Evolutionary conservation across 2,888 invertebrate species (phyloP).

Genomic region (Drosophila fungiperda): DNA sequence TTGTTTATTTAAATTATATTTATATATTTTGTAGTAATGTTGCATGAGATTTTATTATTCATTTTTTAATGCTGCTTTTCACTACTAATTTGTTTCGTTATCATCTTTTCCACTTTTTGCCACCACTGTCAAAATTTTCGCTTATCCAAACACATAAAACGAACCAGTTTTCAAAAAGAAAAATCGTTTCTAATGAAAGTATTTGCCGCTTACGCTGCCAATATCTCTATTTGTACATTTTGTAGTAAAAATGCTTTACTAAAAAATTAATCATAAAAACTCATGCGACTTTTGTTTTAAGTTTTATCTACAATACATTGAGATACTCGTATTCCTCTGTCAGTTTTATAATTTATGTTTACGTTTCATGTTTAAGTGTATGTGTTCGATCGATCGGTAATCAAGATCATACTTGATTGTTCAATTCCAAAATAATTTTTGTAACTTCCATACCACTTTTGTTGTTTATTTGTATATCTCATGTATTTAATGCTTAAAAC

Average conservation of each 20-base stretch:
- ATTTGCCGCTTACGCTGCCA: conserved; percentile 65
- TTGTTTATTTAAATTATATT: conserved; percentile 54
- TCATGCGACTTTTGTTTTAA: conserved; percentile 84
- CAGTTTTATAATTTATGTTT: conserved; percentile 62
- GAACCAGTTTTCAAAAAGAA: conserved; percentile 31
- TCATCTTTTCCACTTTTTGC: conserved; percentile 47
- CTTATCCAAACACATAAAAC: conserved; percentile 37
- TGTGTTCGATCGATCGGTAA: conserved; percentile 44
- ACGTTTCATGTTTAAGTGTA: conserved; percentile 63
- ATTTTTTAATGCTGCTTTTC: conserved; percentile 84
- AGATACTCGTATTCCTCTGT: conserved; percentile 61
- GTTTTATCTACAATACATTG: conserved; percentile 63
- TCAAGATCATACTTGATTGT: conserved; percentile 32
- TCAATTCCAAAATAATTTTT: conserved; percentile 19
- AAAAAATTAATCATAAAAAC: conserved; percentile 85
- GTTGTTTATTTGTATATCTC: conserved; percentile 76
- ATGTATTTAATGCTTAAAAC: conserved; percentile 79
- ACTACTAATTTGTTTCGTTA: conserved; percentile 74
- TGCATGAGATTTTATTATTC: conserved; percentile 85
- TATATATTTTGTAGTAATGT: conserved; percentile 82
- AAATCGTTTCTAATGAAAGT: conserved; percentile 28
- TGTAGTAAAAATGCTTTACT: conserved; percentile 82
- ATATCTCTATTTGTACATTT: conserved; percentile 33
- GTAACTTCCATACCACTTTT: conserved; percentile 48
- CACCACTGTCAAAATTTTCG: conserved; percentile 41